These are phyloP conservation scores for Asobara japonica DNA, from an alignment of 1,140 invertebrate species.

Conservation along the genomic window DNA sequence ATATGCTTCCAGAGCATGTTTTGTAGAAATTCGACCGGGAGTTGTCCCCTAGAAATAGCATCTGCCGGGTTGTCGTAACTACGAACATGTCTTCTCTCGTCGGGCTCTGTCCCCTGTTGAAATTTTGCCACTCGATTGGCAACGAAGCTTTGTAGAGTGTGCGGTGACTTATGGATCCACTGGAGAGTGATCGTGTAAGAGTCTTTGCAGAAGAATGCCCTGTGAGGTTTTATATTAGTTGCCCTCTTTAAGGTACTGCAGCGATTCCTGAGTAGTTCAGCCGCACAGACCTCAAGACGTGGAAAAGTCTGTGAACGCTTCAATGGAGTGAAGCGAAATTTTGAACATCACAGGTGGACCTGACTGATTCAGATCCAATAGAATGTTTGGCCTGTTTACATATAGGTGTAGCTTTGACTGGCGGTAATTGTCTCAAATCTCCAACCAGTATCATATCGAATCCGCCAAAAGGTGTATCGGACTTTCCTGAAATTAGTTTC, in stretches of 20 bases:
- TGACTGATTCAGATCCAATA: not conserved
- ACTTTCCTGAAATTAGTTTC: no score
- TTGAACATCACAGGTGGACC: constrained; percentile 21
- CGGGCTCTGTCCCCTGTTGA: constrained; percentile 24
- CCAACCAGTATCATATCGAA: no score
- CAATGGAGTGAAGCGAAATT: constrained; percentile 46
- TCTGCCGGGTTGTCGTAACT: constrained; percentile 46
- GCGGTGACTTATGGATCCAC: constrained; percentile 28
- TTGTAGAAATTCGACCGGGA: constrained; percentile 21
- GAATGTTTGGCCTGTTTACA: no score
- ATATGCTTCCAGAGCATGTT: not conserved
- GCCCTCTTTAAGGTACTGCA: not conserved
- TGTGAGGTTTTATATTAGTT: not conserved
- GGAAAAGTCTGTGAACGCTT: constrained; percentile 44
- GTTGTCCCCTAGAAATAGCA: constrained; percentile 47
- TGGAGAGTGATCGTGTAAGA: constrained; percentile 39
- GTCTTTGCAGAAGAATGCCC: constrained; percentile 37
- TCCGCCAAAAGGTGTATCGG: no score
- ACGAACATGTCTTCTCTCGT: not conserved
- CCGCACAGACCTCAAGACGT: constrained; percentile 40
- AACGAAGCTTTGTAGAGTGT: constrained; percentile 5
- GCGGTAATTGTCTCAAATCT: no score
- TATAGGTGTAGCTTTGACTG: no score
- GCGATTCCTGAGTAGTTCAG: constrained; percentile 35
- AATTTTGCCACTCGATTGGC: constrained; percentile 43